Conservation (phyloP, 2,888 invertebrate genomes). For the Noctua fimbriata region DNA sequence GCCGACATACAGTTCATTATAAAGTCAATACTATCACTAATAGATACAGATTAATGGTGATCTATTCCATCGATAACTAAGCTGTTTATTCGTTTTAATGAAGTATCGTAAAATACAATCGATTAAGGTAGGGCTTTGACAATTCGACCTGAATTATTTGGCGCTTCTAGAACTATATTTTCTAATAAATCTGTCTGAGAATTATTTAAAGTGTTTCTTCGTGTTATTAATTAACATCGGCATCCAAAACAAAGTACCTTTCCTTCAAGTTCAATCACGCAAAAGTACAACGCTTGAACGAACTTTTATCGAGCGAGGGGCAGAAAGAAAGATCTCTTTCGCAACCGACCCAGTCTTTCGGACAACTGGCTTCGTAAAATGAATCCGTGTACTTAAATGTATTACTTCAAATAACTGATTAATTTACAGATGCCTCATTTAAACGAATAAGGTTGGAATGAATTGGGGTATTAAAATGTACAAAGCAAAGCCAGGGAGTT, state of each 20-base stretch:
- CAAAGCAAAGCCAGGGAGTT: conserved; percentile 4
- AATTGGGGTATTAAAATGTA: conserved; percentile 46
- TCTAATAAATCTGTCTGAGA: background rate
- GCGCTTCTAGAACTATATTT: background rate
- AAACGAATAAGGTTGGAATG: conserved; percentile 28
- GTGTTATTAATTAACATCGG: conserved; percentile 44
- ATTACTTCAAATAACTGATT: conserved; percentile 55
- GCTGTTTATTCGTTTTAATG: conserved; percentile 21
- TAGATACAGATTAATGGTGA: conserved; percentile 46
- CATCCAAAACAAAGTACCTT: conserved; percentile 46
- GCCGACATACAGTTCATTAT: conserved; percentile 66
- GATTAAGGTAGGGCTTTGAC: conserved; percentile 30
- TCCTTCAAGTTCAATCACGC: conserved; percentile 65
- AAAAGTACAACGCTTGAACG: conserved; percentile 67
- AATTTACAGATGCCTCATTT: conserved; percentile 44
- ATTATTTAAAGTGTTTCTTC: background rate
- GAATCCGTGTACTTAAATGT: conserved; percentile 54
- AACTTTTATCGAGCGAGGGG: conserved; percentile 59
- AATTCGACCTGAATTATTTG: background rate
- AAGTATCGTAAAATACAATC: conserved; percentile 43
- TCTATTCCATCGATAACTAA: conserved; percentile 40
- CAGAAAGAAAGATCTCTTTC: conserved; percentile 63
- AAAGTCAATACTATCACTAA: conserved; percentile 64
- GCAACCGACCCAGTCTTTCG: conserved; percentile 57
- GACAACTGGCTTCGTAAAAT: conserved; percentile 58